These are phyloP conservation scores for Harpegnathos saltator DNA, from an alignment of 1,140 invertebrate species.

Conservation along the genomic window DNA sequence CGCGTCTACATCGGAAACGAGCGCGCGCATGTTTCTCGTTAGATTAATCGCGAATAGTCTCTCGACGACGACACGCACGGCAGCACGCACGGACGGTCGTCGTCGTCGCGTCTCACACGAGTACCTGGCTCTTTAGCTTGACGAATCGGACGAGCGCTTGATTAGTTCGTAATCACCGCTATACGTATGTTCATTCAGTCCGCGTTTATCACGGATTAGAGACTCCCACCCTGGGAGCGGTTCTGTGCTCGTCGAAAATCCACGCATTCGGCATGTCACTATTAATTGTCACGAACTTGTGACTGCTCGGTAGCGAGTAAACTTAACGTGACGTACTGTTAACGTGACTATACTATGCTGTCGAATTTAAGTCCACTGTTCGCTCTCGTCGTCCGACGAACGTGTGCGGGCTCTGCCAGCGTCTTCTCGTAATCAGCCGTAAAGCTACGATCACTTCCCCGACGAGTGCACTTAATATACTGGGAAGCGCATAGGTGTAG, in stretches of 20 bases:
- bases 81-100: slow-evolving; percentile 42
- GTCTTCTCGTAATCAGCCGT: background rate
- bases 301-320: too few species aligned
- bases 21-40: slow-evolving; percentile 47
- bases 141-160: slow-evolving; percentile 35
- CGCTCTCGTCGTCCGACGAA: background rate
- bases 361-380: too few species aligned
- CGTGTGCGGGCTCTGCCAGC: too few species aligned
- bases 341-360: too few species aligned
- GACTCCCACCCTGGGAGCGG: too few species aligned
- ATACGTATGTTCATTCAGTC: slow-evolving; percentile 13
- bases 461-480: slow-evolving; percentile 8
- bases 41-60: slow-evolving; percentile 56
- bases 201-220: background rate
- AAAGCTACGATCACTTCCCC: background rate
- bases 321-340: too few species aligned
- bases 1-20: slow-evolving; percentile 53
- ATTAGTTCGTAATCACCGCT: slow-evolving; percentile 18
- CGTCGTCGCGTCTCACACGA: slow-evolving; percentile 19
- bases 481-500: background rate
- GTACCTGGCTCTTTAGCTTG: slow-evolving; percentile 42
- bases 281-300: too few species aligned
- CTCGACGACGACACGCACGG: slow-evolving; percentile 38
- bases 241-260: too few species aligned
- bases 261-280: too few species aligned